Percentiles rank a stretch among this genome's conserved stretches.
Conservation (phyloP, 2,113 vertebrate genomes). For the Apodemus speciosus region DNA sequence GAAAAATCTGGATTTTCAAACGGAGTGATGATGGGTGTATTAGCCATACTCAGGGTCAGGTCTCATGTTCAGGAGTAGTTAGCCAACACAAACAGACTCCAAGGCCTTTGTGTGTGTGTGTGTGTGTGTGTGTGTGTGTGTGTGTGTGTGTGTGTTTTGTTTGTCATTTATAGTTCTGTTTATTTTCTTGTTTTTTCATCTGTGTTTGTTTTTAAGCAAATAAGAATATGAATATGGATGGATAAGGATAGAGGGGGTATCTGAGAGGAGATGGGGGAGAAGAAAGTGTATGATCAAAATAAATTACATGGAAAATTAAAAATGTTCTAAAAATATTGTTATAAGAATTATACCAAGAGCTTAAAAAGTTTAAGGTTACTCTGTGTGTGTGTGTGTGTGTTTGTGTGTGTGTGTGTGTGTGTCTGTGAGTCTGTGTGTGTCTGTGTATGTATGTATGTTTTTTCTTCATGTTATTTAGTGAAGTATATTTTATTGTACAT, state of each 20-base stretch:
- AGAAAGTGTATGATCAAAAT: background rate
- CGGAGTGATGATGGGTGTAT: background rate
- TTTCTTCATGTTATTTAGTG: background rate
- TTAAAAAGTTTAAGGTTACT: background rate
- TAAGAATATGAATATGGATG: background rate
- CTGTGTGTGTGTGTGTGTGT: background rate
- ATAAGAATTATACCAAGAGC: background rate
- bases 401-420: background rate
- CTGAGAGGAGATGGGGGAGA: background rate
- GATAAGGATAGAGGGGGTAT: too few relatives aligned
- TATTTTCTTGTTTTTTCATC: background rate
- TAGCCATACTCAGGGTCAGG: background rate
- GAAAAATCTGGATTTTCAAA: background rate
- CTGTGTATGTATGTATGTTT: background rate
- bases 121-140: background rate
- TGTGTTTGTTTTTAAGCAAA: background rate
- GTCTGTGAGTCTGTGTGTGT: background rate
- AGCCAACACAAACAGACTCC: background rate
- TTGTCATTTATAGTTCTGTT: background rate
- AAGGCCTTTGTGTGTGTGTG: background rate
- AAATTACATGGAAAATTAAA: background rate
- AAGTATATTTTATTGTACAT: background rate
- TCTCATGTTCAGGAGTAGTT: background rate
- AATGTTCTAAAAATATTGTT: background rate
- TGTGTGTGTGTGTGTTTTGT: background rate